These are phyloP conservation scores for Gallinago solitaria DNA, from an alignment of 2,797 vertebrate species.

Conservation along the genomic window DNA sequence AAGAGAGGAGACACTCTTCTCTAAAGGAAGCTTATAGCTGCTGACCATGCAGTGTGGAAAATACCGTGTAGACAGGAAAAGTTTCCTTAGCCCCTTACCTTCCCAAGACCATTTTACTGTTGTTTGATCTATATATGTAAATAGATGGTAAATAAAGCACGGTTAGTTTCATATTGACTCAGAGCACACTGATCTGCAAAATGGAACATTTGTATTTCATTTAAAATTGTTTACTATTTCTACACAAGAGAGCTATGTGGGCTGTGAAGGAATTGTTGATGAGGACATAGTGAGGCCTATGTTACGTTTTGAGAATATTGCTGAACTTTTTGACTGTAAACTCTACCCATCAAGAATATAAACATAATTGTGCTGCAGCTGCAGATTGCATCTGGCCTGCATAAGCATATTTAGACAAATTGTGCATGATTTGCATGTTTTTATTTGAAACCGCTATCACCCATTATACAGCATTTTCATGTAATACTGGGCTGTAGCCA, in stretches of 20 bases:
- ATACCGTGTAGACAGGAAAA: accelerated
- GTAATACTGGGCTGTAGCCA: slow-evolving; percentile 25
- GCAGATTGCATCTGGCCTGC: slow-evolving; percentile 65
- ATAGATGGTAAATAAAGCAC: slow-evolving; percentile 46
- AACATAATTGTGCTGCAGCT: slow-evolving; percentile 59
- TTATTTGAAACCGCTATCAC: slow-evolving; percentile 53
- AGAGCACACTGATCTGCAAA: slow-evolving; percentile 15
- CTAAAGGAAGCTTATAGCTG: background rate
- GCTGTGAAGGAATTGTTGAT: slow-evolving; percentile 54
- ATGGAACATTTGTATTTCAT: slow-evolving; percentile 59
- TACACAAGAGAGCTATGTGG: slow-evolving; percentile 46
- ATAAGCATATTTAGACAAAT: slow-evolving; percentile 62
- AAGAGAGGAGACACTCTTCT: background rate
- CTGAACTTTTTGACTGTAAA: slow-evolving; percentile 64
- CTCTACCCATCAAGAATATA: slow-evolving; percentile 62
- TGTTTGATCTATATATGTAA: slow-evolving; percentile 23
- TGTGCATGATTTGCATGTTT: slow-evolving; percentile 68
- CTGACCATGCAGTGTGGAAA: background rate
- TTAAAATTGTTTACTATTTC: slow-evolving; percentile 65
- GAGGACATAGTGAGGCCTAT: slow-evolving; percentile 12
- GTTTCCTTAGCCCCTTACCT: background rate
- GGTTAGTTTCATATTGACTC: slow-evolving; percentile 24
- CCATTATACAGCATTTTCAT: slow-evolving; percentile 45
- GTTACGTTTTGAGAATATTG: slow-evolving; percentile 51
- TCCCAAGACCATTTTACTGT: background rate